Conservation (phyloP, 1,140 invertebrate genomes). For the Papilio glaucus region DNA sequence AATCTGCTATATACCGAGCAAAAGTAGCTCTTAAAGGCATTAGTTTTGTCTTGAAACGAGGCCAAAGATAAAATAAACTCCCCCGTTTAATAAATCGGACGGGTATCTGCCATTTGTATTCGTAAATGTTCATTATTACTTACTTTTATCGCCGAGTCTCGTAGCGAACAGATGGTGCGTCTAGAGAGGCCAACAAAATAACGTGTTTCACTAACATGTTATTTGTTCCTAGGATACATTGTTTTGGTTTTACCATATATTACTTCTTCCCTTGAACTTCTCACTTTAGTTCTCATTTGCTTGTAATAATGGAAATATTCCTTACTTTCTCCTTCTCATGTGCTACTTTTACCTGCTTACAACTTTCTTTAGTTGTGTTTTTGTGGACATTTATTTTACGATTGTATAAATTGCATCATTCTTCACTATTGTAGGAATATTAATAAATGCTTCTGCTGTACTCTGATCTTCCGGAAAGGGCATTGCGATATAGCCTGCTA, state of each 20-base stretch:
- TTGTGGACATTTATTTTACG: no score
- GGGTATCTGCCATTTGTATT: constrained; percentile 13
- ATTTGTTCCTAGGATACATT: not conserved
- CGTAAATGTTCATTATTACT: constrained; percentile 27
- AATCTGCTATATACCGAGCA: not conserved
- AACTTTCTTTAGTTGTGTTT: no score
- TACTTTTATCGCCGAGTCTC: constrained; percentile 9
- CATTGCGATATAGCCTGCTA: no score
- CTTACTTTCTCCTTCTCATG: not conserved
- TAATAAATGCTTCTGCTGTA: no score
- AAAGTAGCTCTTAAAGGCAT: not conserved
- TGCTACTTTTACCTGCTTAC: no score
- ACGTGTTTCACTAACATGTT: constrained; percentile 11
- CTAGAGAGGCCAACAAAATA: not conserved
- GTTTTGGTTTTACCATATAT: not conserved
- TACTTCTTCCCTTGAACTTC: not conserved
- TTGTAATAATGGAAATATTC: not conserved
- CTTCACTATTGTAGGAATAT: no score
- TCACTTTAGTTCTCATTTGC: not conserved
- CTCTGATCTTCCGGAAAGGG: no score
- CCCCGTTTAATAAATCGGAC: constrained; percentile 5
- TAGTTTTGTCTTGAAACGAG: not conserved
- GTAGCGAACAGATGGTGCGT: not conserved
- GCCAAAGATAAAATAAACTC: constrained; percentile 5
- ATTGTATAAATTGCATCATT: no score